Evolutionary conservation across 2,113 vertebrate species (phyloP).

Genomic region (Zapus hudsonius): DNA sequence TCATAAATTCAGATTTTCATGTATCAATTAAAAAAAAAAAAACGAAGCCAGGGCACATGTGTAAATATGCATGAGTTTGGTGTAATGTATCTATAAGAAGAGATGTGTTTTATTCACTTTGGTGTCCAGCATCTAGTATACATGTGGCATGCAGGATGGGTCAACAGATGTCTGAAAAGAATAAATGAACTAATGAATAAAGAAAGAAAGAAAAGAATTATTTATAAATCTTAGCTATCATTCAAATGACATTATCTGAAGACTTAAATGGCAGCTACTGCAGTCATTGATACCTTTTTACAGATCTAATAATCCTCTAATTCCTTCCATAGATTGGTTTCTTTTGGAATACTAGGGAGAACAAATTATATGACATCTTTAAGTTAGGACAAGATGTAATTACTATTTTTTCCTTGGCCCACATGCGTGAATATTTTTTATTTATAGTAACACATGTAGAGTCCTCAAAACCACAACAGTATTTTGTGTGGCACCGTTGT

Average conservation of each 20-base stretch:
- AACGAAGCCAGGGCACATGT: background rate
- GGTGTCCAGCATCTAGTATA: background rate
- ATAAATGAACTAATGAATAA: constrained; percentile 26
- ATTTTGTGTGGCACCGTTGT: constrained; percentile 80
- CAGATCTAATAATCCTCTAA: constrained; percentile 16
- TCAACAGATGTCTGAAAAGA: constrained; percentile 9
- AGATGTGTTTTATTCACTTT: constrained; percentile 24
- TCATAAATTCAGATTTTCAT: constrained; percentile 52
- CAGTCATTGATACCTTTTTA: background rate
- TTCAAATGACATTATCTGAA: background rate
- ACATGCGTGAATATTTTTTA: constrained; percentile 67
- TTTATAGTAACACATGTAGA: constrained; percentile 76
- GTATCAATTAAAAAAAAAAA: constrained; percentile 45
- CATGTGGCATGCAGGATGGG: background rate
- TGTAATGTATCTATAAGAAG: constrained; percentile 4
- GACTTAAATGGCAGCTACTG: background rate
- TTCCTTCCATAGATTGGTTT: constrained; percentile 15
- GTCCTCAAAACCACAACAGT: constrained; percentile 76
- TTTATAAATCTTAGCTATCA: background rate
- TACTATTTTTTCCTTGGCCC: constrained; percentile 67
- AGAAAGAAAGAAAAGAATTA: constrained; percentile 35
- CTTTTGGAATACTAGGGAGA: constrained; percentile 51
- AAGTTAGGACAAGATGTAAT: constrained; percentile 29
- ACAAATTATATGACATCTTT: constrained; percentile 59
- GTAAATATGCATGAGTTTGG: constrained; percentile 45